These are phyloP conservation scores for Paradoxurus hermaphroditus DNA, from an alignment of 2,113 vertebrate genomes.

Conservation along the genomic window DNA sequence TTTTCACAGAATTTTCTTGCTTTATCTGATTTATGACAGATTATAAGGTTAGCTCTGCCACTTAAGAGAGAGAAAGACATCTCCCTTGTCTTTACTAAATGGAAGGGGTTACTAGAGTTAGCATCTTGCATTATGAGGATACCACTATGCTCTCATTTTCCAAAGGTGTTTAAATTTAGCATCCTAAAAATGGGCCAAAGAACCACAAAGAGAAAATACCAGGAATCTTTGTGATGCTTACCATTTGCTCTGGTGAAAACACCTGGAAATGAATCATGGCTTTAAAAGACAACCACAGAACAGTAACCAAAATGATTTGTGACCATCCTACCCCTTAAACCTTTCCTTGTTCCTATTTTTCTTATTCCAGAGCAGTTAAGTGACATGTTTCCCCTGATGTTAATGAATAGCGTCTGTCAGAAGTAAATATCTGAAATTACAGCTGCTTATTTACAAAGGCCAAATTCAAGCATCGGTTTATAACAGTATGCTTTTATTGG, in stretches of 20 bases:
- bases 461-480: not conserved
- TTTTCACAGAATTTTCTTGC: slow-evolving; percentile 47
- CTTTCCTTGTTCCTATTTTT: not conserved
- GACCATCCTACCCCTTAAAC: not conserved
- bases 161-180: not conserved
- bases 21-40: slow-evolving; percentile 50
- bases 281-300: not conserved
- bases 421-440: slow-evolving; percentile 12
- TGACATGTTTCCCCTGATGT: not conserved
- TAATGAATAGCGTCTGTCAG: not conserved
- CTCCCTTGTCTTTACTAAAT: slow-evolving; percentile 44
- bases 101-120: slow-evolving; percentile 15
- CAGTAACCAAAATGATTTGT: not conserved
- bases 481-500: not conserved
- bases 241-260: slow-evolving; percentile 15
- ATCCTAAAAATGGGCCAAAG: not conserved
- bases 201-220: not conserved
- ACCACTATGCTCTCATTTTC: not conserved
- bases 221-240: not conserved
- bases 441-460: not conserved
- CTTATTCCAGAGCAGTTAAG: slow-evolving; percentile 4
- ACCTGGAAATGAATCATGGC: not conserved
- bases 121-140: not conserved
- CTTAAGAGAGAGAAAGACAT: not conserved
- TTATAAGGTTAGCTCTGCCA: slow-evolving; percentile 58